Percentiles rank a stretch among this genome's conserved stretches.
These are phyloP conservation scores for Pterostichus madidus DNA, from an alignment of 2,888 invertebrate species.

Conservation along the genomic window DNA sequence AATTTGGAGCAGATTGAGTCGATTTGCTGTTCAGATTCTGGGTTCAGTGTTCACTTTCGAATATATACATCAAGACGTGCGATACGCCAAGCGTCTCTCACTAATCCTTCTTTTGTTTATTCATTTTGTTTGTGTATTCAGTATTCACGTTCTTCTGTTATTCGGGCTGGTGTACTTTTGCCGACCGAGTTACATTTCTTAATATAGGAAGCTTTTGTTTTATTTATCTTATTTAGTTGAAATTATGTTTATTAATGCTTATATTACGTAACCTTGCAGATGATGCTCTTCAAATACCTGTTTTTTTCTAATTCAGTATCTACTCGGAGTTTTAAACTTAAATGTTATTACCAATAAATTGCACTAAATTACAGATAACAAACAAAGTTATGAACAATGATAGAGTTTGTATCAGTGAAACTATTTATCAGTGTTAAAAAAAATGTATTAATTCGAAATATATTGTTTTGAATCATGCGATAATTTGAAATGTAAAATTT, in stretches of 20 bases:
- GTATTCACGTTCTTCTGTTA: slow-evolving; percentile 69
- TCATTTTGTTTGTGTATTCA: slow-evolving; percentile 74
- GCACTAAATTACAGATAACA: too few relatives aligned
- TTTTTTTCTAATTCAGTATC: too few relatives aligned
- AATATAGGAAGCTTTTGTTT: slow-evolving; percentile 64
- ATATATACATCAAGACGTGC: slow-evolving; percentile 25
- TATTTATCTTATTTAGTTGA: slow-evolving; percentile 66
- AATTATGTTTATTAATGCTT: slow-evolving; percentile 64
- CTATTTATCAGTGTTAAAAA: too few relatives aligned
- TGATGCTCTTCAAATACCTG: slow-evolving; percentile 36
- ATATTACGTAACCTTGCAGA: slow-evolving; percentile 53
- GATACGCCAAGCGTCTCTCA: slow-evolving; percentile 69
- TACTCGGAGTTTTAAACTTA: too few relatives aligned
- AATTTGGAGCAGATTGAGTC: slow-evolving; percentile 46
- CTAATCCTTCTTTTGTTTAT: slow-evolving; percentile 75
- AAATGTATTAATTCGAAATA: not conserved
- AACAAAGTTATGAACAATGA: too few relatives aligned
- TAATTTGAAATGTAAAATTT: slow-evolving; percentile 27
- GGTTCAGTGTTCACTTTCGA: slow-evolving; percentile 23
- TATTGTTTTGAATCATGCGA: slow-evolving; percentile 9
- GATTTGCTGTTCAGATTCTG: slow-evolving; percentile 26
- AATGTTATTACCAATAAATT: too few relatives aligned
- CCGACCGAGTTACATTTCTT: slow-evolving; percentile 65
- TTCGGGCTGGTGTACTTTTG: slow-evolving; percentile 67
- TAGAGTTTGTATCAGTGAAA: too few relatives aligned